A percentile compares a stretch with the other conserved stretches of the same genome.
Conservation (phyloP, 2,797 vertebrate genomes). For the Hephaestus fuliginosus region DNA sequence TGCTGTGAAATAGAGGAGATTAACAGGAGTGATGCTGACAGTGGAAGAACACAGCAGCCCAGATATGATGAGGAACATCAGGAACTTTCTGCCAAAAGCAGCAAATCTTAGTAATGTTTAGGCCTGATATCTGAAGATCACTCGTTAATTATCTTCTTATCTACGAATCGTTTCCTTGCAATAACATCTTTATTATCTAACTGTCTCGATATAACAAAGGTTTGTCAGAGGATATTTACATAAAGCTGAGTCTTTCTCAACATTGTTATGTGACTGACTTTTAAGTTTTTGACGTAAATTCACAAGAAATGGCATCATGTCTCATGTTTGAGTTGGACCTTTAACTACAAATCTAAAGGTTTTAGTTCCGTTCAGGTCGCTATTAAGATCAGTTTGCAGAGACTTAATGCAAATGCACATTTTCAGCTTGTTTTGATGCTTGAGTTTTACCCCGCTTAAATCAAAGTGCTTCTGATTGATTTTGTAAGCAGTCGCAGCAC, state of each 20-base stretch:
- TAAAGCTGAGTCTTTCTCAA: no score
- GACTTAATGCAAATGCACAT: neutral
- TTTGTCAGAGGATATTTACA: no score
- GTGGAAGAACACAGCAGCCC: neutral
- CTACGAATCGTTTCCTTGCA: neutral
- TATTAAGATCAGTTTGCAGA: neutral
- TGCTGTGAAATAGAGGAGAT: conserved; percentile 43
- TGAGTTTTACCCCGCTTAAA: neutral
- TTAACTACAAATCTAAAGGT: neutral
- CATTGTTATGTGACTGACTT: no score
- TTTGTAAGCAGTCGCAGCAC: neutral
- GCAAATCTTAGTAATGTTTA: neutral
- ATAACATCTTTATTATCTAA: neutral
- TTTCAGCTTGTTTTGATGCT: neutral
- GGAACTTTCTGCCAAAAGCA: neutral
- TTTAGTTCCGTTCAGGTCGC: neutral
- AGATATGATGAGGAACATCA: neutral
- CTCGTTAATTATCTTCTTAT: conserved; percentile 13
- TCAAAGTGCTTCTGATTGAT: no score
- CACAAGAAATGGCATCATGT: no score
- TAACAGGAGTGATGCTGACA: conserved; percentile 17
- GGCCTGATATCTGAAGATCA: neutral
- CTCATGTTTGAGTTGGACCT: no score
- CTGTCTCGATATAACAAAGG: neutral
- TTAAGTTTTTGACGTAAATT: no score